Percentiles rank a stretch among this genome's conserved stretches.
Conservation (phyloP, 2,888 invertebrate genomes). For the Dexiosoma caninum region DNA sequence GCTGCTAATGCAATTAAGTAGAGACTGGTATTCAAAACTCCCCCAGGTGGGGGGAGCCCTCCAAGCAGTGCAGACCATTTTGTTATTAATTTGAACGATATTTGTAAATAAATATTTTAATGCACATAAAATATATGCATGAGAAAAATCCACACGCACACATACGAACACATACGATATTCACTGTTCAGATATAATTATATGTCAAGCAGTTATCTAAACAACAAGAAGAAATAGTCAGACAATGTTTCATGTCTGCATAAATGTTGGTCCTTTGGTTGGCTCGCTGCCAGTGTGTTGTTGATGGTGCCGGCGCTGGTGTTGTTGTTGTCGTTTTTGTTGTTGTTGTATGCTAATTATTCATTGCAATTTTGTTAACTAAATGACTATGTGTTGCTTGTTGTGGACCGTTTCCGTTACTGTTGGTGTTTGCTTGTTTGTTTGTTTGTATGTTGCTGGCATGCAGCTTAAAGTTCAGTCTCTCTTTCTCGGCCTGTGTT, state of each 20-base stretch:
- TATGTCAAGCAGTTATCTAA: conserved; percentile 10
- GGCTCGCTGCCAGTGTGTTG: neutral
- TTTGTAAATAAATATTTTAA: no score
- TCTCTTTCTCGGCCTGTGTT: no score
- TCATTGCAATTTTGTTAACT: conserved; percentile 51
- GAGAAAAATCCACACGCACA: neutral
- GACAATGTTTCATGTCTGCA: conserved; percentile 38
- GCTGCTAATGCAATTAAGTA: no score
- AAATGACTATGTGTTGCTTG: conserved; percentile 22
- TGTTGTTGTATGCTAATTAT: conserved; percentile 47
- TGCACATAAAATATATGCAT: neutral
- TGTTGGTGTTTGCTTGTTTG: conserved; percentile 30
- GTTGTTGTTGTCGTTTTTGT: neutral
- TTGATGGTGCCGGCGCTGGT: neutral
- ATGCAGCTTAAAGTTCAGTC: conserved; percentile 24
- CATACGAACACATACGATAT: neutral
- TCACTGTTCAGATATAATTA: conserved; percentile 22
- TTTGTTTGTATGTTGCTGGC: conserved; percentile 19
- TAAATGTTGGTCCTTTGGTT: conserved; percentile 16
- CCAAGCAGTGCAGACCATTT: no score
- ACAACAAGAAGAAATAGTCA: neutral
- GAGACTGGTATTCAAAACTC: no score
- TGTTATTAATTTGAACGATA: no score
- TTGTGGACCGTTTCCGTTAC: neutral
- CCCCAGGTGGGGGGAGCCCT: no score